Base-by-base conservation (phyloP, 2,888 invertebrate genomes). In the Ypsolopha scabrella region DNA sequence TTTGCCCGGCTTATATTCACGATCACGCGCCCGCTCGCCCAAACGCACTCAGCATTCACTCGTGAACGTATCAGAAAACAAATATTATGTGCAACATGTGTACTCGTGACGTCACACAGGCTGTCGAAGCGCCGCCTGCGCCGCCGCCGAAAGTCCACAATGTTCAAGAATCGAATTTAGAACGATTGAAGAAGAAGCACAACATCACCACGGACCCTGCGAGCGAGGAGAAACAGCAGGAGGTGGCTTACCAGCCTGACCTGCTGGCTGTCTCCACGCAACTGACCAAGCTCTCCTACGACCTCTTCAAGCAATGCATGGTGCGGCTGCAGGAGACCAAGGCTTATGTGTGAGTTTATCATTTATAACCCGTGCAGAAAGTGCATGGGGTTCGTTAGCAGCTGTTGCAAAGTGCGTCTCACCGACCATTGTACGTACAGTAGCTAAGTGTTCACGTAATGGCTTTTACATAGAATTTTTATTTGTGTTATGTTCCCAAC, bases 231-330 rank as follows among this genome's bases (percentile, higher is more conserved):
- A 77, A 70, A 51, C 75, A 76, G 70, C 75, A 67, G 64, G 75
- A 72, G 60, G 78, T 79, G 52, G 79, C 64, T 6, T 87, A 77
- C 67, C 83, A 75, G 67, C 85, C 77, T 13, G 87, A 88, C 58
- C 72, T 88, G 35, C 74, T 89, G 14, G 78, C 87, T 0, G 63
- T 83, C 33, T 85, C 86, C 55, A 88, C 88, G 0, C 77, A 83
- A 55, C 76, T 73, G 58, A 83, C 85, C 55, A 87, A 80, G 59
- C 53, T 76, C 10, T 65, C 75, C 8, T 75, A 81, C 53, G 82
- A 87, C 55, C 53, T 75, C 34, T 64, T 87, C 63, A 75, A 76
- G 54, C 64, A 70, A 24, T 65, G 64, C 34, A 57, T 79, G 57
- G 76, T 68, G 51, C 65, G 67, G 1, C 56, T 85, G 36, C 82